Evolutionary conservation across 2,888 invertebrate genomes (phyloP), one percentile per base, ranked within the genome.

Genomic region (Megamerina dolium): DNA sequence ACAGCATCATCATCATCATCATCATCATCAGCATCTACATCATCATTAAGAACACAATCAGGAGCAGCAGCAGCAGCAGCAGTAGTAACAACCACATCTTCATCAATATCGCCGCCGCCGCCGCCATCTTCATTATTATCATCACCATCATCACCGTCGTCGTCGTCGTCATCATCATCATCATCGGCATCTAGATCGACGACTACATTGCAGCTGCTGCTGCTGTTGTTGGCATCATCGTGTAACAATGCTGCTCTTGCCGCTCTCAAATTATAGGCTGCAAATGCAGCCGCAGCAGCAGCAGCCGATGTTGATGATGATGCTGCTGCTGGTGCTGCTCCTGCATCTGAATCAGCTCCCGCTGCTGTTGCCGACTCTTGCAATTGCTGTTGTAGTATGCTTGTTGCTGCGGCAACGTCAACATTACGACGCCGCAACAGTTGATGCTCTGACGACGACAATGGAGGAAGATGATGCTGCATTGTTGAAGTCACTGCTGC

Each of bases 131-230:
- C 23, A 6, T 8, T 8, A 6, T 23, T 6, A 8, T 23, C 8
- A 8, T 23, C 8, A 6, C 8, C 10, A 10, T 6, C 8, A 26
- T 50, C 48, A 31, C 43, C 45, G 16, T 52, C 48, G 30, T 54
- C 51, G 6, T 55, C 57, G 31, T 55, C 56, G n/a, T 55, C 58
- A 17, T 53, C 49, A 13, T 59, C 60, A 37, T 58, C 59, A 14
- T 61, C 63, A 23, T 56, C 53, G 21, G 43, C 43, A 31, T 54
- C 54, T 30, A 52, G 41, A 37, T 50, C 48, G 9, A 53, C 49
- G 42, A 49, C 46, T 26, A 38, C 39, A 34, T 36, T 41, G 38
- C 38, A 37, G 37, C 29, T 27, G 38, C 36, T 54, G 20, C 48
- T 54, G 13, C 21, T 10, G n/a, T n/a, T 35, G n/a, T 5, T 23